Evolutionary conservation across 2,113 vertebrate species (phyloP).

Genomic region (Hippocampus abdominalis): DNA sequence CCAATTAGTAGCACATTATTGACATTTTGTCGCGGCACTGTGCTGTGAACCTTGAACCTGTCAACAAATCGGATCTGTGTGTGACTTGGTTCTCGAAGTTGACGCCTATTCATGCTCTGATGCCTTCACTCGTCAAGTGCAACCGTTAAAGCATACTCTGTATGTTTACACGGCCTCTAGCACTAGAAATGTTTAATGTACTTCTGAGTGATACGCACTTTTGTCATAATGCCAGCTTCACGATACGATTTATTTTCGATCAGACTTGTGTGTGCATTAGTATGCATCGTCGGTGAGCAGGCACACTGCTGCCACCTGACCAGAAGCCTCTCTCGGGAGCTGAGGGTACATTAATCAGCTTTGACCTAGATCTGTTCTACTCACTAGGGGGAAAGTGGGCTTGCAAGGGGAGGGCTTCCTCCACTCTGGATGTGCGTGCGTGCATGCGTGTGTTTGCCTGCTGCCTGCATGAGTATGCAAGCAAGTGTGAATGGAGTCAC

Average conservation of each 20-base stretch:
- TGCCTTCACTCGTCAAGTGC: neutral
- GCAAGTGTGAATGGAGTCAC: conserved; percentile 19
- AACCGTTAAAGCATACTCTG: neutral
- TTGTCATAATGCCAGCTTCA: neutral
- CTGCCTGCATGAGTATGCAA: conserved; percentile 23
- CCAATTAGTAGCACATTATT: conserved; percentile 16
- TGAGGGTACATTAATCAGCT: conserved; percentile 72
- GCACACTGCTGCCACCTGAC: conserved; percentile 61
- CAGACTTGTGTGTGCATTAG: conserved; percentile 29
- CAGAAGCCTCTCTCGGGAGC: conserved; percentile 54
- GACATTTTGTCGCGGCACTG: conserved; percentile 11
- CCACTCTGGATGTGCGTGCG: conserved; percentile 22
- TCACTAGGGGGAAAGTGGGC: conserved; percentile 55
- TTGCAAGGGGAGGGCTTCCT: conserved; percentile 55
- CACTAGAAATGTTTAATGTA: neutral
- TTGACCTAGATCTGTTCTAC: conserved; percentile 72
- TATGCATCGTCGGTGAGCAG: conserved; percentile 46
- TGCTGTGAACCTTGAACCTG: conserved; percentile 14
- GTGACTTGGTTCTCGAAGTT: neutral
- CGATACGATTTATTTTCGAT: conserved; percentile 3
- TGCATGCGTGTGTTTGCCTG: conserved; percentile 20
- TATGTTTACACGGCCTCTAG: conserved; percentile 24
- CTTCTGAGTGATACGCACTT: neutral
- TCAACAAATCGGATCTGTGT: conserved; percentile 7
- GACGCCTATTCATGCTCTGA: neutral